Evolutionary conservation across 2,797 vertebrate species (phyloP).

Genomic region (Hippopotamyrus pictus): DNA sequence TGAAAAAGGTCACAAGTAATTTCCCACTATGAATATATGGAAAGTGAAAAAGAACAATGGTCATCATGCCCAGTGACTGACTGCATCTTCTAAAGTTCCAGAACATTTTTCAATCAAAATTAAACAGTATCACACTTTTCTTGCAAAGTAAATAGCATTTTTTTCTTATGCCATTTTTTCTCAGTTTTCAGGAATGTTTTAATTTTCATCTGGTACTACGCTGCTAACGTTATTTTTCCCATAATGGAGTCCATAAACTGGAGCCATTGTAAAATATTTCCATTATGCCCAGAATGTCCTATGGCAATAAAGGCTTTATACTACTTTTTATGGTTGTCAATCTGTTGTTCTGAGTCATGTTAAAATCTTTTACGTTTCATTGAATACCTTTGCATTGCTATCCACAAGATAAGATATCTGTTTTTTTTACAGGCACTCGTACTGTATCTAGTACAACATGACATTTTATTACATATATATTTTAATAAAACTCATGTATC

Average conservation of each 20-base stretch:
- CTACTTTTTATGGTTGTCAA: constrained; percentile 61
- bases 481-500: constrained; percentile 54
- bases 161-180: not conserved
- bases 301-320: constrained; percentile 63
- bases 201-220: not conserved
- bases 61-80: constrained; percentile 65
- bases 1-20: constrained; percentile 92
- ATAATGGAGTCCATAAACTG: constrained; percentile 52
- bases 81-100: constrained; percentile 80
- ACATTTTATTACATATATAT: constrained; percentile 37
- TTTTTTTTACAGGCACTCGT: not conserved
- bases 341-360: constrained; percentile 62
- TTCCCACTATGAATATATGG: constrained; percentile 74
- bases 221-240: not conserved
- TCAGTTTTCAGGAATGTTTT: not conserved
- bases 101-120: constrained; percentile 95
- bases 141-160: constrained; percentile 67
- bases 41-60: constrained; percentile 63
- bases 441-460: not conserved
- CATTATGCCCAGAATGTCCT: constrained; percentile 62
- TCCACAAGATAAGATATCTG: not conserved
- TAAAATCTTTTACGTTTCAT: constrained; percentile 41
- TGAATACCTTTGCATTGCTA: not conserved
- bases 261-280: constrained; percentile 65
- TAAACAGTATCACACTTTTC: constrained; percentile 87